These are phyloP conservation scores for Zaprionus camerounensis DNA, from an alignment of 1,140 invertebrate species.

Conservation along the genomic window DNA sequence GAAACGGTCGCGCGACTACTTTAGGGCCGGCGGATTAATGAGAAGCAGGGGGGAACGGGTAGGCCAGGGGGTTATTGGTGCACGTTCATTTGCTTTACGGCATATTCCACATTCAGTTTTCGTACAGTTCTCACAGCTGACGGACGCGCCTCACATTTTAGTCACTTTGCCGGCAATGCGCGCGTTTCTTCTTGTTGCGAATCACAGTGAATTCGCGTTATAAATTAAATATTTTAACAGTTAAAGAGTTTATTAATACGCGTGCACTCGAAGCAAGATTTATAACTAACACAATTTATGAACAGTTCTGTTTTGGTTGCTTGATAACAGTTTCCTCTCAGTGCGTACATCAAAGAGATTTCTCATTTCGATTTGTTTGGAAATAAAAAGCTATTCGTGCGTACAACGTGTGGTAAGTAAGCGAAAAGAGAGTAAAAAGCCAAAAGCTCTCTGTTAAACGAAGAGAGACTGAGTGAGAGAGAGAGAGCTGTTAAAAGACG, in stretches of 20 bases:
- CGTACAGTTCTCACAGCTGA: constrained; percentile 65
- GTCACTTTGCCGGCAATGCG: constrained; percentile 51
- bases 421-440: constrained; percentile 1
- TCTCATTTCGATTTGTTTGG: constrained; percentile 11
- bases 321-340: constrained; percentile 18
- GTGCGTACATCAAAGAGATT: constrained; percentile 29
- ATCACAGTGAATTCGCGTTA: background rate
- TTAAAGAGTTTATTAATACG: background rate
- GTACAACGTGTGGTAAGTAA: constrained; percentile 57
- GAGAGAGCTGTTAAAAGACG: constrained; percentile 1
- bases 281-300: background rate
- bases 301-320: background rate
- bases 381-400: constrained; percentile 47
- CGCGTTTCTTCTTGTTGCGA: constrained; percentile 14
- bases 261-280: constrained; percentile 1
- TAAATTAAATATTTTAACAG: constrained; percentile 12
- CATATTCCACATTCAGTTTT: constrained; percentile 47
- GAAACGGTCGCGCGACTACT: background rate
- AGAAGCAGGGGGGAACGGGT: background rate
- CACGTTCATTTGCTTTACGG: constrained; percentile 7
- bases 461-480: background rate
- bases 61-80: background rate
- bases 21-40: background rate
- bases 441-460: constrained; percentile 15
- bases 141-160: constrained; percentile 37